phyloP scores from a whole-genome alignment of 1,140 invertebrate genomes.

The Pseudomyrmex gracilis region DNA sequence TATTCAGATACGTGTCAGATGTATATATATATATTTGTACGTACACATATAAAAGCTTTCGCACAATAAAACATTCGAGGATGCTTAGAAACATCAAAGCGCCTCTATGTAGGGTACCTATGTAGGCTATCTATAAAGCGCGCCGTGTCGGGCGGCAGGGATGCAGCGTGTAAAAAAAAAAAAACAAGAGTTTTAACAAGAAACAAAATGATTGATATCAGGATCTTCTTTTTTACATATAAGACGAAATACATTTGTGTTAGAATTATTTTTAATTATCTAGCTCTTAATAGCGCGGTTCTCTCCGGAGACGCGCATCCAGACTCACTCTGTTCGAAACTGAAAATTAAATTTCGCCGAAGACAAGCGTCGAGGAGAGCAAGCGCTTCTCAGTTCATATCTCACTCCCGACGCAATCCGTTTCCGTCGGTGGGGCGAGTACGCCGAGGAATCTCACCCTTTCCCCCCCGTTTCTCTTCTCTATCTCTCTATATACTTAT shows the following conservation, averaged over 20 bases:
- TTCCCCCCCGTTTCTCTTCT: not conserved
- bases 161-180: too few relatives aligned
- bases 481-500: too few relatives aligned
- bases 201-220: not conserved
- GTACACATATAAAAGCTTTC: not conserved
- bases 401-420: conserved; percentile 45
- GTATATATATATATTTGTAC: not conserved
- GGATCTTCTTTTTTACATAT: not conserved
- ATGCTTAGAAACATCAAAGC: not conserved
- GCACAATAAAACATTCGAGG: not conserved
- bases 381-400: conserved; percentile 20
- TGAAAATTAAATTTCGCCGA: conserved; percentile 41
- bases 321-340: not conserved
- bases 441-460: conserved; percentile 13
- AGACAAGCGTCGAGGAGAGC: conserved; percentile 11
- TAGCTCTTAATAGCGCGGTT: too few relatives aligned
- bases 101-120: too few relatives aligned
- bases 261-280: too few relatives aligned
- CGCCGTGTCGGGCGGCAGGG: too few relatives aligned
- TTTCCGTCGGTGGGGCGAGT: conserved; percentile 42
- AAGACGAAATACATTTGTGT: too few relatives aligned
- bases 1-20: not conserved
- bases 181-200: not conserved
- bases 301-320: too few relatives aligned
- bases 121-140: too few relatives aligned